Conservation (phyloP, 2,113 vertebrate genomes). For the Equus quagga region DNA sequence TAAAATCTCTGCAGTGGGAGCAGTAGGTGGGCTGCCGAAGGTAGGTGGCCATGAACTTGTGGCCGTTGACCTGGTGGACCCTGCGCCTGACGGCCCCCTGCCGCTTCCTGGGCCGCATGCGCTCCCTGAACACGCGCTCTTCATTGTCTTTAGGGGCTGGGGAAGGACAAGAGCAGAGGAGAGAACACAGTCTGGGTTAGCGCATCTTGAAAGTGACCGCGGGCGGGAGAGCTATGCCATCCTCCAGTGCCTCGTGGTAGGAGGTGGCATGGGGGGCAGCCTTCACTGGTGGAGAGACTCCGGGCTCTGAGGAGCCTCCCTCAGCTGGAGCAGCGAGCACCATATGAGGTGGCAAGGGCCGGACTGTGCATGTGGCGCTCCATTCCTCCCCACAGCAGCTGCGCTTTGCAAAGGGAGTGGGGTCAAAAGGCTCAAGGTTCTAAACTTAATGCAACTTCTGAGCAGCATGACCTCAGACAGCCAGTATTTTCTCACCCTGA, state of each 20-base stretch:
- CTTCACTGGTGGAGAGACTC: background rate
- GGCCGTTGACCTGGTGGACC: constrained; percentile 98
- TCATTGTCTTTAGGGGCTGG: constrained; percentile 96
- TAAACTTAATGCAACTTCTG: background rate
- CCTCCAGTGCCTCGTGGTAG: fast-evolving
- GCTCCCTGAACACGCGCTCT: constrained; percentile 97
- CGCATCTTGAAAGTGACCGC: background rate
- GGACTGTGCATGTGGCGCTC: fast-evolving
- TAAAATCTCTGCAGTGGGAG: constrained; percentile 98
- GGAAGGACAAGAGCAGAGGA: constrained; percentile 64
- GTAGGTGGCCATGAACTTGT: constrained; percentile 99
- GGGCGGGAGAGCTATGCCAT: background rate
- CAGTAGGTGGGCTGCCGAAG: constrained; percentile 98
- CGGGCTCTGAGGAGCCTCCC: background rate
- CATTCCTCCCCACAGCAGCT: too few species aligned
- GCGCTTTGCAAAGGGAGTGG: fast-evolving
- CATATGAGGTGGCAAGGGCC: fast-evolving
- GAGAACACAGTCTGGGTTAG: constrained; percentile 4
- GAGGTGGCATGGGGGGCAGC: fast-evolving
- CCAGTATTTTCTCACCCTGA: fast-evolving
- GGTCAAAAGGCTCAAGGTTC: background rate
- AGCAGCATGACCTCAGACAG: background rate
- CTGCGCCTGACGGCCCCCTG: constrained; percentile 97
- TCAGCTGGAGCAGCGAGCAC: background rate
- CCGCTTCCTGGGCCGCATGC: constrained; percentile 96